These are phyloP conservation scores for Ibycter americanus DNA, from an alignment of 2,797 vertebrate genomes.

Conservation along the genomic window DNA sequence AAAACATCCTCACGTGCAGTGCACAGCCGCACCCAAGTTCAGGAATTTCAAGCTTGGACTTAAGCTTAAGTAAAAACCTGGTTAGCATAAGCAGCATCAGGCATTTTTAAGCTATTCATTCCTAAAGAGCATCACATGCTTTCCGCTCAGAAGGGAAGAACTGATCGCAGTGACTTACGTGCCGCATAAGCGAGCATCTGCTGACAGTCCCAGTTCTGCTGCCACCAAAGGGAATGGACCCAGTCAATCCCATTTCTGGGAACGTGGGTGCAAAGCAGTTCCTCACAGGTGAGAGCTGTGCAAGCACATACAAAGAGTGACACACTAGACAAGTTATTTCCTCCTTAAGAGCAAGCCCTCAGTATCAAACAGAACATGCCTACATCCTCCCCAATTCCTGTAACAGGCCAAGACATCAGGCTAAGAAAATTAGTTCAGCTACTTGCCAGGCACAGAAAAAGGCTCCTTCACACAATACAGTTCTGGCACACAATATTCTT, in stretches of 20 bases:
- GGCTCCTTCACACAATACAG: not conserved
- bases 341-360: not conserved
- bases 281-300: not conserved
- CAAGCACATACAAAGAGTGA: not conserved
- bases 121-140: not conserved
- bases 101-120: not conserved
- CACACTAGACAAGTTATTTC: not conserved
- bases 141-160: not conserved
- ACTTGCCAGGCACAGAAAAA: not conserved
- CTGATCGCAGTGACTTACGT: not conserved
- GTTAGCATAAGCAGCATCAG: not conserved
- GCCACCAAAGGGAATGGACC: not conserved
- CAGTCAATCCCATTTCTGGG: not conserved
- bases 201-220: not conserved
- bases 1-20: fast-evolving
- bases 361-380: not conserved
- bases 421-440: not conserved
- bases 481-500: not conserved
- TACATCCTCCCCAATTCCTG: not conserved
- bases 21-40: not conserved
- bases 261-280: not conserved
- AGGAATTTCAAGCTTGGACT: not conserved
- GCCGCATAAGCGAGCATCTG: not conserved
- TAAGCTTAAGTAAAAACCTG: not conserved
- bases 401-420: not conserved